phyloP scores from a whole-genome alignment of 2,888 invertebrate genomes.

The Pachymerium ferrugineum region DNA sequence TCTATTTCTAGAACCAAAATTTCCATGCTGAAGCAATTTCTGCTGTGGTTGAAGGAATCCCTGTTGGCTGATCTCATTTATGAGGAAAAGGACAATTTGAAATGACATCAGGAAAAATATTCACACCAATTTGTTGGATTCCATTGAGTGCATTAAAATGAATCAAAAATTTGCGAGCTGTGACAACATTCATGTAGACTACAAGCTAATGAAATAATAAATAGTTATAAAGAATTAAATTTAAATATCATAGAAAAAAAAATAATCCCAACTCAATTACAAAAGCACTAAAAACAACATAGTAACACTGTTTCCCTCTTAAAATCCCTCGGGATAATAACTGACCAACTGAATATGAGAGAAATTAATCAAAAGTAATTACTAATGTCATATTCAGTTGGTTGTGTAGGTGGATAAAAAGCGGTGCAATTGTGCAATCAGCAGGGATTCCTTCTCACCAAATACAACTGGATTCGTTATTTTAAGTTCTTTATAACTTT shows the following conservation, averaged over 20 bases:
- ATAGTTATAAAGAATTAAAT: not conserved
- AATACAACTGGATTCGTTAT: not conserved
- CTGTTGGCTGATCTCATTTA: not conserved
- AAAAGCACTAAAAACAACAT: not conserved
- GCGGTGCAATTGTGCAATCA: not conserved
- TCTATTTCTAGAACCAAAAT: not conserved
- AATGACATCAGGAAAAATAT: not conserved
- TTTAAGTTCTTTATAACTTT: not conserved
- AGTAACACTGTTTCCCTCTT: not conserved
- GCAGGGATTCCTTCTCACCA: constrained; percentile 29
- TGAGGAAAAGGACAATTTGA: not conserved
- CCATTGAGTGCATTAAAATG: constrained; percentile 4
- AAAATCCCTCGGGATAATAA: not conserved
- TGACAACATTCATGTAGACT: not conserved
- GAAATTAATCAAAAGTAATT: not conserved
- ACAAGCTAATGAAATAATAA: constrained; percentile 1
- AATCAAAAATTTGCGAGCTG: not conserved
- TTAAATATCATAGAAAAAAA: not conserved
- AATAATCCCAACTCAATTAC: not conserved
- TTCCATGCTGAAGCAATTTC: not conserved
- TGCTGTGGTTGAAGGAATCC: constrained; percentile 29
- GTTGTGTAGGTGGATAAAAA: not conserved
- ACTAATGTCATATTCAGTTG: not conserved
- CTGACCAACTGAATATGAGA: constrained; percentile 9
- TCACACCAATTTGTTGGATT: not conserved